phyloP scores from a whole-genome alignment of 2,888 invertebrate species.

The Andrena trimmerana region DNA sequence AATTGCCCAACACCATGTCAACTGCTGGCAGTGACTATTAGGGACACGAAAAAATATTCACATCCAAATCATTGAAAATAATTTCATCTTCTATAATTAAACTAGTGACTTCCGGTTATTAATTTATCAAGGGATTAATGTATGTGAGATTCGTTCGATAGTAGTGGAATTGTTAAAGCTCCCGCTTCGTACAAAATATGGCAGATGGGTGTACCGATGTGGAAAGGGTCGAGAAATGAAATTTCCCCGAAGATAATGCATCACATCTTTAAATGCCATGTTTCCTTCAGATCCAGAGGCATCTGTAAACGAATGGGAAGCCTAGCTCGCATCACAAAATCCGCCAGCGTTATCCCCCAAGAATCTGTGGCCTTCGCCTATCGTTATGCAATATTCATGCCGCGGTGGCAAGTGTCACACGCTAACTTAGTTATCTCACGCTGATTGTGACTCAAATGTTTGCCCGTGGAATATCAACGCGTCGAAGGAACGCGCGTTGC shows the following conservation, averaged over 20 bases:
- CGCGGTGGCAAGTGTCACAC: conserved; percentile 55
- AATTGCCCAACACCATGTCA: background rate
- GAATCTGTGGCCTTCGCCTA: conserved; percentile 56
- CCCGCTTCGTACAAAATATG: too few relatives aligned
- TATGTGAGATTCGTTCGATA: too few relatives aligned
- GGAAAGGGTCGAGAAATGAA: too few relatives aligned
- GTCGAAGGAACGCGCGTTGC: conserved; percentile 55
- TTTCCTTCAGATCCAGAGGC: background rate
- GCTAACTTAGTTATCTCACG: conserved; percentile 62
- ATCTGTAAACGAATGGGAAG: background rate
- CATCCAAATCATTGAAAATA: too few relatives aligned
- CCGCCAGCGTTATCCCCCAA: conserved; percentile 32
- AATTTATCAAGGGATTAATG: too few relatives aligned
- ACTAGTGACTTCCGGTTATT: too few relatives aligned
- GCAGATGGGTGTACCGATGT: too few relatives aligned
- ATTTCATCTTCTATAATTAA: too few relatives aligned
- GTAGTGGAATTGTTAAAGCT: too few relatives aligned
- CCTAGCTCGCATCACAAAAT: background rate
- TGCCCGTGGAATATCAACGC: conserved; percentile 60
- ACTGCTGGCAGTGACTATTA: too few relatives aligned
- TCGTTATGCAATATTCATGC: conserved; percentile 59
- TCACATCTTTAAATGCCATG: background rate
- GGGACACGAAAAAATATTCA: too few relatives aligned
- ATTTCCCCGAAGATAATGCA: too few relatives aligned
- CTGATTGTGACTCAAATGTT: conserved; percentile 64